These are phyloP conservation scores for Euschistus heros DNA, from an alignment of 1,140 invertebrate genomes.

Conservation along the genomic window DNA sequence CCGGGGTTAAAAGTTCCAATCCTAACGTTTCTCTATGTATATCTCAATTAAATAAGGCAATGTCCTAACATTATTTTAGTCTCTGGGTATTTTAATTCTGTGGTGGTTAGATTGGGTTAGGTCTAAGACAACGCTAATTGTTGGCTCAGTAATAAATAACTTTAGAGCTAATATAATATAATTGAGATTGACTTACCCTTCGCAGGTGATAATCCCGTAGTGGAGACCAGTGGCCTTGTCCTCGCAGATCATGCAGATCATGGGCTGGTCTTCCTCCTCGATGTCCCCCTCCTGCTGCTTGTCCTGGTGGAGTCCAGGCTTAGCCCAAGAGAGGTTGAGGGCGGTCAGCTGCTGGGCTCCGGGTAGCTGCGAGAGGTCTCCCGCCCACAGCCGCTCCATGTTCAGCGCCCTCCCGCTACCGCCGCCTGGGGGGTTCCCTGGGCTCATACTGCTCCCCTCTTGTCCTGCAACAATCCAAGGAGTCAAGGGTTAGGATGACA, in stretches of 20 bases:
- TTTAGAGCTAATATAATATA: no score
- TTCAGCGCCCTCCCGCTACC: slow-evolving; percentile 45
- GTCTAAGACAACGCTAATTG: no score
- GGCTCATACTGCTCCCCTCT: slow-evolving; percentile 26
- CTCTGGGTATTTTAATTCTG: no score
- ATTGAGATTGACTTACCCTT: slow-evolving; percentile 74
- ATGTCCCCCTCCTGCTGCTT: slow-evolving; percentile 40
- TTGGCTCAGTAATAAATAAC: no score
- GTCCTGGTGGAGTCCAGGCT: slow-evolving; percentile 4
- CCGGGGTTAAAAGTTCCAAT: no score
- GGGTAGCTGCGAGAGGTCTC: slow-evolving; percentile 68
- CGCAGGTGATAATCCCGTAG: slow-evolving; percentile 95
- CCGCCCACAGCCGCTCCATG: slow-evolving; percentile 84
- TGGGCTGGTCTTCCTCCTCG: slow-evolving; percentile 83
- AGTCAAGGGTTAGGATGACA: not conserved
- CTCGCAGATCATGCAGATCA: slow-evolving; percentile 97
- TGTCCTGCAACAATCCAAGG: slow-evolving; percentile 18
- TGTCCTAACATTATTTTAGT: no score
- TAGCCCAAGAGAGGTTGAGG: slow-evolving; percentile 58
- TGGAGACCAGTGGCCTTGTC: slow-evolving; percentile 95
- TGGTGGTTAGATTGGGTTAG: no score
- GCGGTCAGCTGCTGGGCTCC: slow-evolving; percentile 64
- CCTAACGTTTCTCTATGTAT: no score
- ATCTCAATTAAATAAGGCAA: no score
- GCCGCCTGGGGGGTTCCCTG: slow-evolving; percentile 29